These are phyloP conservation scores for Corapipo altera DNA, from an alignment of 2,113 vertebrate genomes.

Conservation along the genomic window DNA sequence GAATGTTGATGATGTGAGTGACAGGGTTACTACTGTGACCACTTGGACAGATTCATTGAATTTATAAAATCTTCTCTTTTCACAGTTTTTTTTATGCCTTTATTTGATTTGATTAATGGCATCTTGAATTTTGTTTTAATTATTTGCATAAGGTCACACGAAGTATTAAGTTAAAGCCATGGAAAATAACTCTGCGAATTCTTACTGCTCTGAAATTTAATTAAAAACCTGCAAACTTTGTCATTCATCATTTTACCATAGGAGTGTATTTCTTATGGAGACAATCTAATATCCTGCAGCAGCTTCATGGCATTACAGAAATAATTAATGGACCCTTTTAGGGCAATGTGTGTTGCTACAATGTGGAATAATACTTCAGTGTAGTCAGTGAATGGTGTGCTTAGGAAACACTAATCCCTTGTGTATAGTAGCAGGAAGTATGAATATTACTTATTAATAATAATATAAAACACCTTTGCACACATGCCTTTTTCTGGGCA, in stretches of 20 bases:
- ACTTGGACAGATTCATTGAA: neutral
- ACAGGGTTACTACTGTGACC: neutral
- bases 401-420: slow-evolving; percentile 59
- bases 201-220: slow-evolving; percentile 26
- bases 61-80: neutral
- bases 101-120: neutral
- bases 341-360: slow-evolving; percentile 28
- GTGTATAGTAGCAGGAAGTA: slow-evolving; percentile 57
- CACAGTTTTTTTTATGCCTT: neutral
- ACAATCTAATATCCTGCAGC: slow-evolving; percentile 58
- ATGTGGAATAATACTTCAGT: slow-evolving; percentile 59
- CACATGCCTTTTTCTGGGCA: slow-evolving; percentile 8
- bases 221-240: slow-evolving; percentile 27
- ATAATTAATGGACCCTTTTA: slow-evolving; percentile 61
- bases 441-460: slow-evolving; percentile 65
- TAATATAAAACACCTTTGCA: slow-evolving; percentile 32
- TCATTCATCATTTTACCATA: slow-evolving; percentile 29
- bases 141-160: neutral
- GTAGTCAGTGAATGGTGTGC: slow-evolving; percentile 46
- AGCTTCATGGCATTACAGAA: slow-evolving; percentile 22
- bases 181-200: neutral
- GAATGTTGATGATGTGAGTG: slow-evolving; percentile 4
- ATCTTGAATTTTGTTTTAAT: neutral
- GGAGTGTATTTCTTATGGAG: slow-evolving; percentile 1
- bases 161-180: neutral